Evolutionary conservation across 2,113 vertebrate genomes (phyloP).

Genomic region (Nycticryphes semicollaris): DNA sequence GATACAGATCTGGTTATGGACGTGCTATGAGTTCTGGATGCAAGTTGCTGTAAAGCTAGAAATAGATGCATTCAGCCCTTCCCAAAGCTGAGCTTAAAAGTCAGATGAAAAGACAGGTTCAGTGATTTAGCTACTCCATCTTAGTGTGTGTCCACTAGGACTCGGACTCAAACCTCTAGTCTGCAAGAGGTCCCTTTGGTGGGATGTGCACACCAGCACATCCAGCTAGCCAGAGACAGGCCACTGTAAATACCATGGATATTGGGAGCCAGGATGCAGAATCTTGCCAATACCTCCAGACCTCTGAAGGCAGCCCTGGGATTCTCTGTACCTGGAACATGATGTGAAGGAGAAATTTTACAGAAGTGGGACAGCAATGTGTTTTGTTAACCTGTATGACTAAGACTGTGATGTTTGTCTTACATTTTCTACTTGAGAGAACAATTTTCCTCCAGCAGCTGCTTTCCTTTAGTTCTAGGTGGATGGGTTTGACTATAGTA

Average conservation of each 20-base stretch:
- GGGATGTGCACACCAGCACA: accelerated
- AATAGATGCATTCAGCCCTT: neutral
- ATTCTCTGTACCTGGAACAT: neutral
- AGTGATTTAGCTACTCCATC: neutral
- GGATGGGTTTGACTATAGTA: neutral
- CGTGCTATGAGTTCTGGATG: accelerated
- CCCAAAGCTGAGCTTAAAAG: neutral
- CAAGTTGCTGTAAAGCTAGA: neutral
- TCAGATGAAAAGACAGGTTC: neutral
- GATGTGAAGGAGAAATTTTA: neutral
- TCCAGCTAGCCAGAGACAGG: neutral
- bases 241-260: neutral
- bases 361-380: neutral
- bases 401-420: neutral
- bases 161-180: neutral
- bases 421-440: neutral
- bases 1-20: neutral
- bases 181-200: accelerated
- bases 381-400: neutral
- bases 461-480: neutral
- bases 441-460: neutral
- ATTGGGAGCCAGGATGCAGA: neutral
- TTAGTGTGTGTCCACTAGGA: neutral
- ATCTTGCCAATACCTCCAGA: neutral
- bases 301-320: neutral